Evolutionary conservation across 2,888 invertebrate genomes (phyloP), one percentile per base, ranked within the genome.

Genomic region (Cremastinae sp.): DNA sequence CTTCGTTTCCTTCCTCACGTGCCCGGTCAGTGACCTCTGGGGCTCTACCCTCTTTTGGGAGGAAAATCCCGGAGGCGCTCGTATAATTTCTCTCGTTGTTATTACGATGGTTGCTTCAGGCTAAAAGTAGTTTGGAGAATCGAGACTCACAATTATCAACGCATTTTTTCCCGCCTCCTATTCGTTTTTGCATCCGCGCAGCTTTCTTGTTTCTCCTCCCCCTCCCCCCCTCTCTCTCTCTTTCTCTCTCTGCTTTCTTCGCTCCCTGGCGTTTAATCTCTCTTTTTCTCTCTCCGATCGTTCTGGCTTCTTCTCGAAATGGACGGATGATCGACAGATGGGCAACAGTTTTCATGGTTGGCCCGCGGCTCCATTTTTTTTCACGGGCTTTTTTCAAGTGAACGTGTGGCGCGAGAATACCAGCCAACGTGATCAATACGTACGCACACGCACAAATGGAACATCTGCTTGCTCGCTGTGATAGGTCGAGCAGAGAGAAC

Each of bases 241-340:
- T 54, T 18, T 45, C 47, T 64, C 43, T 47, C 61, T 58, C 16
- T 9, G 34, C 18, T 70, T 20, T 12, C 59, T 54, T 65, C 10
- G 4, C 54, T 43, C 41, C 14, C 16, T 56, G 18, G 28, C 54
- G 64, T 36, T 43, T 54, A 51, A 10, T 9, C 47, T 18, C 61
- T 20, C 12, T 16, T 28, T 5, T 20, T 36, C 4, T 38, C 34
- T 36, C 10, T n/a, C 45, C 16, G 36, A 38, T 69, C 68, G 66
- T 61, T 61, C 53, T 36, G 43, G 53, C 77, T 74, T 61, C 34
- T 68, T 76, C 76, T 62, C 45, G 74, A 75, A 70, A 69, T 64
- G 76, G 75, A 75, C 74, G 75, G 38, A 78, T 80, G 78, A 75
- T 80, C 78, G 80, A 79, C 79, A 79, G 79, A 80, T 80, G 79